A percentile compares a stretch with the other conserved stretches of the same genome.
Conservation (phyloP, 2,797 vertebrate genomes). For the Myotis pilosus region DNA sequence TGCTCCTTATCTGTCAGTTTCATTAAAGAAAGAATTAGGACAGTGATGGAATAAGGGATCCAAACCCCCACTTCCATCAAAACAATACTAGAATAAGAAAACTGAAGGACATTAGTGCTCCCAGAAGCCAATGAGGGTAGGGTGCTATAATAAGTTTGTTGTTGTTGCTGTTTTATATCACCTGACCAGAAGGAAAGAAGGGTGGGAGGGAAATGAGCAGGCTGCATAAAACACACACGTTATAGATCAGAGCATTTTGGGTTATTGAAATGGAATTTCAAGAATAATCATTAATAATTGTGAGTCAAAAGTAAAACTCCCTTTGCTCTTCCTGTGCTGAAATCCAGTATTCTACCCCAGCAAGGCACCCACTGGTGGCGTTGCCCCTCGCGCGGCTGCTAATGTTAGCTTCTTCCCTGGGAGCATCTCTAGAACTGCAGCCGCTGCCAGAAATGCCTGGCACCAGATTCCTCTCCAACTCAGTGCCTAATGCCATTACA, state of each 20-base stretch:
- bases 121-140: background rate
- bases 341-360: slow-evolving; percentile 18
- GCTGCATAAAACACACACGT: background rate
- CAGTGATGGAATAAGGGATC: background rate
- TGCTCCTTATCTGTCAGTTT: slow-evolving; percentile 46
- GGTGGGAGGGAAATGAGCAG: background rate
- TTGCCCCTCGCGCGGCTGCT: slow-evolving; percentile 10
- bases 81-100: background rate
- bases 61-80: background rate
- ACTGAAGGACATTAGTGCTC: background rate
- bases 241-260: background rate
- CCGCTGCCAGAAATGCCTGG: slow-evolving; percentile 63
- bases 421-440: slow-evolving; percentile 37
- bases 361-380: background rate
- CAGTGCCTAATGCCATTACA: slow-evolving; percentile 74
- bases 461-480: slow-evolving; percentile 67
- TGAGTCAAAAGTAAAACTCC: background rate
- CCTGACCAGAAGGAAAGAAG: background rate
- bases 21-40: slow-evolving; percentile 34
- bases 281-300: background rate
- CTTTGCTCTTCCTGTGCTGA: slow-evolving; percentile 30
- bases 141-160: background rate
- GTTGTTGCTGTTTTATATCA: background rate
- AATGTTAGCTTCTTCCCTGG: slow-evolving; percentile 51
- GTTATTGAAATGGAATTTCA: slow-evolving; percentile 21